Evolutionary conservation across 2,888 invertebrate species (phyloP).

Genomic region (Blera fallax): DNA sequence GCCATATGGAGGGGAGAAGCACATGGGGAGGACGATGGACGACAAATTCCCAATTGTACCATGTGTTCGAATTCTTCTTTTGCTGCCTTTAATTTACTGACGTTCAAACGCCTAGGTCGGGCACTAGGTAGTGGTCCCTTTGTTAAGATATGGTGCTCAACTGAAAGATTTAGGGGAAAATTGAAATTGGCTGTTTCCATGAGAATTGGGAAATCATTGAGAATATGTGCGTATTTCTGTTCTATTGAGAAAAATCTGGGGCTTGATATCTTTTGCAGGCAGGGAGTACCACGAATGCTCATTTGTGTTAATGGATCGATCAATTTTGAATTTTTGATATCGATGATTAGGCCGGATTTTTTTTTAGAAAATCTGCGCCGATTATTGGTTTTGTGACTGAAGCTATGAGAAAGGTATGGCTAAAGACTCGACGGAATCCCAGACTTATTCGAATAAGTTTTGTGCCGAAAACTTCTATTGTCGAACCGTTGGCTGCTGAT

Average conservation of each 20-base stretch:
- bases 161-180: too few relatives aligned
- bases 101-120: too few relatives aligned
- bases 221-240: background rate
- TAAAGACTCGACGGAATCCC: constrained; percentile 19
- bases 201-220: too few relatives aligned
- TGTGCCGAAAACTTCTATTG: constrained; percentile 11
- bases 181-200: too few relatives aligned
- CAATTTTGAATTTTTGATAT: constrained; percentile 15
- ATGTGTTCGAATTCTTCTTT: too few relatives aligned
- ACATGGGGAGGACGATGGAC: constrained; percentile 22
- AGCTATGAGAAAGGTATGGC: constrained; percentile 28
- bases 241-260: background rate
- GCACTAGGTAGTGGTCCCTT: too few relatives aligned
- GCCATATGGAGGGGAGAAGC: constrained; percentile 57
- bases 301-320: constrained; percentile 17
- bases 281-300: background rate
- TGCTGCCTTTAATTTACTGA: too few relatives aligned
- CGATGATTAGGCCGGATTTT: constrained; percentile 21
- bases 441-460: constrained; percentile 1
- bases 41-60: constrained; percentile 29
- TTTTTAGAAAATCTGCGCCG: constrained; percentile 39
- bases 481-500: constrained; percentile 35
- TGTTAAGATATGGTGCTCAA: too few relatives aligned
- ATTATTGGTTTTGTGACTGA: constrained; percentile 45
- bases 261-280: background rate